Evolutionary conservation across 2,113 vertebrate genomes (phyloP), one percentile per base, ranked within the genome.

Genomic region (Caracal caracal): DNA sequence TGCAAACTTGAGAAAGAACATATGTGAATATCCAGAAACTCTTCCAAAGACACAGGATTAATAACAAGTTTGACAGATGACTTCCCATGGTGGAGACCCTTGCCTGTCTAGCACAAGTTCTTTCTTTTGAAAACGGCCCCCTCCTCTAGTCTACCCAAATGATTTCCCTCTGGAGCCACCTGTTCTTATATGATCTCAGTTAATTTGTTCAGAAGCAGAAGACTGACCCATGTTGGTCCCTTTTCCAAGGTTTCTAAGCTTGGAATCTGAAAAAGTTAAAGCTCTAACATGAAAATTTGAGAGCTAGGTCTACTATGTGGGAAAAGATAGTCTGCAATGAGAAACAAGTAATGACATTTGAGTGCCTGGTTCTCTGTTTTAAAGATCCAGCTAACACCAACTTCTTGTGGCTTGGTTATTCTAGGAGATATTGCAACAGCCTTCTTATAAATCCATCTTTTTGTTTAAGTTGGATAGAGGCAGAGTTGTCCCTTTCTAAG

Each of bases 401-500:
- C 17, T 63, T 47, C 28, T 37, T 49, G 47, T n/a, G 47, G 22
- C 47, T 61, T 51, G 10, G 5, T 90, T 86, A 96, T 35, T 81
- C 15, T 66, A 65, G n/a, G 37, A 81, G 37, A 47, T 47, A 80
- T 0, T 11, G 19, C 12, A 51, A 63, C 26, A 43, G 22, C 17
- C 56, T 93, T 88, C 79, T 33, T 56, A 88, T 87, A 76, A 84
- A 83, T 79, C 68, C 30, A 66, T 33, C 43, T 76, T 89, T 94
- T 26, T 22, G 30, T 37, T 37, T 85, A 88, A 65, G 43, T 9
- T 86, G 13, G 16, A 35, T 30, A 4, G 40, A 78, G 10, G 28
- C 35, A 53, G 20, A 26, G 19, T 53, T 65, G 9, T 30, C 71
- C 79, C 37, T 87, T 75, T 33, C 53, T 33, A 40, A 37, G 37